Conservation (phyloP, 2,888 invertebrate genomes). For the Pollenia amentaria region DNA sequence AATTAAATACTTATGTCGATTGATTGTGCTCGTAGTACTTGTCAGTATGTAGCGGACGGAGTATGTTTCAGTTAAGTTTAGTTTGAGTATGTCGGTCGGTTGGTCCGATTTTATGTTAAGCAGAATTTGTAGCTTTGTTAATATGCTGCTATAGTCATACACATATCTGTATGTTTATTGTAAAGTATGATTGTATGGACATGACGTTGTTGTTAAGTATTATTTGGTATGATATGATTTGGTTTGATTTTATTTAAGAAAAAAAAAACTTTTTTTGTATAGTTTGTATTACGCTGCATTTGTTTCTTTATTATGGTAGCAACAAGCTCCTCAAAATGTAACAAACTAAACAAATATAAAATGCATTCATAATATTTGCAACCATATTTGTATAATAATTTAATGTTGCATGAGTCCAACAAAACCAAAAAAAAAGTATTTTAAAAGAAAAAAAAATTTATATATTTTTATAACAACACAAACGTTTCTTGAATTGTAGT, state of each 20-base stretch:
- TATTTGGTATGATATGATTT: slow-evolving; percentile 44
- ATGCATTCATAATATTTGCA: slow-evolving; percentile 74
- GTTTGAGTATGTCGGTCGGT: slow-evolving; percentile 3
- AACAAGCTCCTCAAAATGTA: slow-evolving; percentile 73
- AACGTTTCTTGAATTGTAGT: slow-evolving; percentile 62
- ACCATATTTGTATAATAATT: slow-evolving; percentile 74
- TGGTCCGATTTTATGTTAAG: slow-evolving; percentile 4
- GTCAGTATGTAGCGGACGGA: background rate
- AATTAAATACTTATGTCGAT: slow-evolving; percentile 73
- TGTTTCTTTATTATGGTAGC: slow-evolving; percentile 68
- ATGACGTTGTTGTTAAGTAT: slow-evolving; percentile 22
- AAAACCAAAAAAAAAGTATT: slow-evolving; percentile 50
- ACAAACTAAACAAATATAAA: slow-evolving; percentile 64
- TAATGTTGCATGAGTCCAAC: slow-evolving; percentile 73
- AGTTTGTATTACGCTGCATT: slow-evolving; percentile 61
- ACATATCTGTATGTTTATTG: slow-evolving; percentile 34
- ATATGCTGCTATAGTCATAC: background rate
- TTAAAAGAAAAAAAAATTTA: slow-evolving; percentile 1
- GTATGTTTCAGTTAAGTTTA: slow-evolving; percentile 24
- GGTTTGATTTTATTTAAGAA: slow-evolving; percentile 47
- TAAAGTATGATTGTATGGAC: slow-evolving; percentile 26
- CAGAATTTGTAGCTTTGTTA: background rate
- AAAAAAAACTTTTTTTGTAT: background rate
- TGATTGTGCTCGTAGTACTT: slow-evolving; percentile 52
- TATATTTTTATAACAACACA: slow-evolving; percentile 19